phyloP scores from a whole-genome alignment of 2,113 vertebrate genomes.

The Thomomys bottae region DNA sequence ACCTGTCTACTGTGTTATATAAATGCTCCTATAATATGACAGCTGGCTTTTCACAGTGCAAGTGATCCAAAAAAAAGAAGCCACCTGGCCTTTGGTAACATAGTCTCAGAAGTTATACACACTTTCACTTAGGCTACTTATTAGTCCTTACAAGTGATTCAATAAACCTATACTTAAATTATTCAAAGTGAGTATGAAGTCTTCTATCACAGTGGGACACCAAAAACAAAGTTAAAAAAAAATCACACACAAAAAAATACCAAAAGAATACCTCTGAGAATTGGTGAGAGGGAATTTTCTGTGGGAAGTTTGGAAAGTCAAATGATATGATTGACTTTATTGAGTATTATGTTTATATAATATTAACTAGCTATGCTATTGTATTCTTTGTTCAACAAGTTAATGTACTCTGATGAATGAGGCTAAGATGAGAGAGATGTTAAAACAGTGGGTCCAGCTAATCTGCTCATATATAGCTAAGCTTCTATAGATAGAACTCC shows the following conservation, averaged over 20 bases:
- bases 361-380: not conserved
- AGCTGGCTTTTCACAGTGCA: not conserved
- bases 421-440: not conserved
- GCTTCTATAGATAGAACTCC: not conserved
- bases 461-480: not conserved
- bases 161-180: constrained; percentile 6
- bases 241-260: too few relatives aligned
- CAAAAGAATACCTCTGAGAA: not conserved
- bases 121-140: not conserved
- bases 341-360: not conserved
- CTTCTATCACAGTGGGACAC: not conserved
- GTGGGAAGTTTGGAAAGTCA: not conserved
- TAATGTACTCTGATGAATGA: not conserved
- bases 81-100: not conserved
- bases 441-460: not conserved
- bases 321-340: not conserved
- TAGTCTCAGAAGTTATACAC: not conserved
- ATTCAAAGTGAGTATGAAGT: not conserved
- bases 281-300: not conserved
- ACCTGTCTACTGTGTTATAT: not conserved
- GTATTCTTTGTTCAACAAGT: not conserved
- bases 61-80: not conserved
- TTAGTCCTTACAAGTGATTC: not conserved
- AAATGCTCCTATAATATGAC: not conserved
- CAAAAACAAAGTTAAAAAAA: not conserved